Percentiles rank a stretch among this genome's conserved stretches.
Conservation (phyloP, 2,888 invertebrate species). For the Ornithoptera priamus region DNA sequence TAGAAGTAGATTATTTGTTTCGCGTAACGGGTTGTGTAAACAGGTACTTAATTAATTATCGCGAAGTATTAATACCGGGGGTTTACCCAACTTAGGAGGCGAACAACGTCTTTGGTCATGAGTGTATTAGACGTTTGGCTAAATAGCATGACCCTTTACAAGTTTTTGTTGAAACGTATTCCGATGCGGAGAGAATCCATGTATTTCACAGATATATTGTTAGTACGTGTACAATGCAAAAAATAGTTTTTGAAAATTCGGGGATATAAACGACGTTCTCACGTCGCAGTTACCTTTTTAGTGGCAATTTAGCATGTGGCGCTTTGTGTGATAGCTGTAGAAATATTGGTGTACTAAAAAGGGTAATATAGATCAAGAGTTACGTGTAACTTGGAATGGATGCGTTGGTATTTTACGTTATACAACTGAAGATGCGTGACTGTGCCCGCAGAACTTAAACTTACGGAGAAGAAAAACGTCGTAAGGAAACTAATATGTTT, state of each 20-base stretch:
- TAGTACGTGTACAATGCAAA: slow-evolving; percentile 13
- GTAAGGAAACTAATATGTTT: no score
- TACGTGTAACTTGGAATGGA: background rate
- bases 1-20: background rate
- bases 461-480: no score
- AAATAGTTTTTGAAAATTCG: slow-evolving; percentile 19
- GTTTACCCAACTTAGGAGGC: background rate
- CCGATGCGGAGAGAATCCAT: background rate
- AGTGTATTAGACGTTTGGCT: no score
- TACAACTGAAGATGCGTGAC: no score
- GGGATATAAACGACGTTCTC: slow-evolving; percentile 10
- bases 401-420: no score
- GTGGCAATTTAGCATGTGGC: slow-evolving; percentile 15
- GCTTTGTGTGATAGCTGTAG: slow-evolving; percentile 7
- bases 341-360: slow-evolving; percentile 1
- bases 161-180: background rate
- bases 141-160: no score
- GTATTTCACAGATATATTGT: slow-evolving; percentile 9
- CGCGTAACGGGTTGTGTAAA: background rate
- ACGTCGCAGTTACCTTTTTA: slow-evolving; percentile 20
- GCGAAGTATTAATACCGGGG: background rate
- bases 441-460: no score
- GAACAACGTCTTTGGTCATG: background rate
- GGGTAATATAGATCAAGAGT: background rate
- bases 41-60: background rate